phyloP scores from a whole-genome alignment of 1,140 invertebrate genomes.

The Atta cephalotes region DNA sequence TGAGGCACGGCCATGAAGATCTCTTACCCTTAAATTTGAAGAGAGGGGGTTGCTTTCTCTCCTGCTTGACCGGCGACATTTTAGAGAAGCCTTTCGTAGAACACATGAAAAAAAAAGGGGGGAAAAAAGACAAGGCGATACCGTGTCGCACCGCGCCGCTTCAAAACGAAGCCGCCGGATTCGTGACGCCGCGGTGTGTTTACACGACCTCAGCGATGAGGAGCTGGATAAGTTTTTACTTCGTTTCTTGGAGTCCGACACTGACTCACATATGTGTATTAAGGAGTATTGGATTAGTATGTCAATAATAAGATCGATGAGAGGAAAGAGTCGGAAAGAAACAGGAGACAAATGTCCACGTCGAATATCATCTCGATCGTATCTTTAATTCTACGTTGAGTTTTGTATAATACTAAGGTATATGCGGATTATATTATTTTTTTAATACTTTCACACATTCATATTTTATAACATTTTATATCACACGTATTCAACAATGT shows the following conservation, averaged over 20 bases:
- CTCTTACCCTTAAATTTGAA: background rate
- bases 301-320: background rate
- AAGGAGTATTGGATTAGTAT: too few relatives aligned
- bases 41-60: background rate
- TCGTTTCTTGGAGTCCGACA: background rate
- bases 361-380: too few relatives aligned
- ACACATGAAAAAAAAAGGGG: background rate
- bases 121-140: background rate
- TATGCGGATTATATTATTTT: too few relatives aligned
- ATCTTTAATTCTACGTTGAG: too few relatives aligned
- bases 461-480: background rate
- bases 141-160: background rate
- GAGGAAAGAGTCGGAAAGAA: background rate
- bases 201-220: background rate
- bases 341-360: background rate
- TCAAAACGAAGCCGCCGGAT: constrained; percentile 1
- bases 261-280: background rate
- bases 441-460: too few relatives aligned
- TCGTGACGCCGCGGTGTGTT: background rate
- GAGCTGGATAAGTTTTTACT: background rate
- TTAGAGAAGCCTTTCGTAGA: background rate
- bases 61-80: background rate
- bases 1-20: background rate
- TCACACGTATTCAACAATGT: background rate
- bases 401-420: too few relatives aligned